Base-by-base conservation (phyloP, 2,888 invertebrate species). In the Leptopilina syphax region DNA sequence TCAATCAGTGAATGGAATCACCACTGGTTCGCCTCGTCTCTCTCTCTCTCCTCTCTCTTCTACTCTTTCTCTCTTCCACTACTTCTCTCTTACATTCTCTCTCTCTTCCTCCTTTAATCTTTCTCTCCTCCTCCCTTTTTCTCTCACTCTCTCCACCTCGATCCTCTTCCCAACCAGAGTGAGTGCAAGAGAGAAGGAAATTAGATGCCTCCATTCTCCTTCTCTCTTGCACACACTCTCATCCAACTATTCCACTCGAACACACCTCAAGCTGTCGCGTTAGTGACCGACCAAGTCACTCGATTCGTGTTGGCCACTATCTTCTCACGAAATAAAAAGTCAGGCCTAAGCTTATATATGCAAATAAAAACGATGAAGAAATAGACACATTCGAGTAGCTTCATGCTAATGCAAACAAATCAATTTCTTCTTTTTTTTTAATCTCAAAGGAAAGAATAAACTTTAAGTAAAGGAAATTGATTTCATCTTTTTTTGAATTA, bases 1-100 rank as follows among this genome's bases (percentile, higher is more conserved):
- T 94, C 94, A 94, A 95, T 95, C 95, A 92, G 93, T 93, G 93
- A 93, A 93, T 95, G 93, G 92, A 93, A 93, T 92, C 93, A 93
- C 93, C 93, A 93, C 93, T 92, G 92, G 87, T 89, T 92, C 92
- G 85, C 85, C 85, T 85, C 83, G 85, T 87, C 87, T 84, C 83
- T 83, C 85, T 77, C 80, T 78, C 44, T 81, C 79, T 79, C 68
- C 80, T 34, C 34, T 34, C 34, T 34, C 34, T 34, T 34, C 2
- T 3, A 34, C 3, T 34, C 3, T 34, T 34, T 34, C 34, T 34
- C 34, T 34, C 34, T 1, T 27, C 77, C 60, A 77, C 80, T 79
- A 65, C 78, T 79, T 84, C 82, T 81, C 80, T 80, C 83, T 85
- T 81, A 80, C 79, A 79, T 79, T 34, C 34, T 27, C 3, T 27